Evolutionary conservation across 2,113 vertebrate species (phyloP).

Genomic region (Nyctereutes procyonoides): DNA sequence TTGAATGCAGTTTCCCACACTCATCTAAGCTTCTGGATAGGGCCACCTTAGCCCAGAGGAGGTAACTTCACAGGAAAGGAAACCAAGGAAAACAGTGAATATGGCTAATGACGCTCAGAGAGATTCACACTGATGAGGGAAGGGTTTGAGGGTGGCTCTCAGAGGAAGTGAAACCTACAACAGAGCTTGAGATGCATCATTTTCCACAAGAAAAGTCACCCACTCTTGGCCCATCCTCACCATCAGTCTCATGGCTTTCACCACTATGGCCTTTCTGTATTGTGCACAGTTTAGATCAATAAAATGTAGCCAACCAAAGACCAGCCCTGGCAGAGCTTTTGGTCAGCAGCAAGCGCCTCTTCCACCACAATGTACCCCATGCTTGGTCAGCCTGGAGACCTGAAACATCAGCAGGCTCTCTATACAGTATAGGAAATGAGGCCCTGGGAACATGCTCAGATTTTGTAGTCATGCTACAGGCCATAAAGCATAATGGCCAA

Average conservation of each 20-base stretch:
- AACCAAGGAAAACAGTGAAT: conserved; percentile 48
- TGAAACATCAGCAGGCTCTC: neutral
- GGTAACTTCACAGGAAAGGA: conserved; percentile 70
- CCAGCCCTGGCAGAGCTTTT: neutral
- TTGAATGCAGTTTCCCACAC: neutral
- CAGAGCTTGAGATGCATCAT: conserved; percentile 45
- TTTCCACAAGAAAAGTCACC: conserved; percentile 55
- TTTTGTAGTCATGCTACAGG: neutral
- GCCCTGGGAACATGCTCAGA: neutral
- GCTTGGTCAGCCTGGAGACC: neutral
- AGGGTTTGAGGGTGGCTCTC: conserved; percentile 55
- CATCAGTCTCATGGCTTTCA: neutral
- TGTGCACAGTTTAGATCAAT: neutral
- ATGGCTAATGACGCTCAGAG: neutral
- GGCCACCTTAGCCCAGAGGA: neutral
- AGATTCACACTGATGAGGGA: conserved; percentile 64
- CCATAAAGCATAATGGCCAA: rapidly evolving
- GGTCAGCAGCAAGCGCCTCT: neutral
- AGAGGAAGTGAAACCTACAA: conserved; percentile 73
- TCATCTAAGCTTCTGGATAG: neutral
- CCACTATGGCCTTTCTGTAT: neutral
- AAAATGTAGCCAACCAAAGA: neutral
- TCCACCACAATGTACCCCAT: neutral
- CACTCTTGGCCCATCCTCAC: neutral
- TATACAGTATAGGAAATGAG: neutral